phyloP scores from a whole-genome alignment of 2,888 invertebrate species.

The Leuctra nigra region DNA sequence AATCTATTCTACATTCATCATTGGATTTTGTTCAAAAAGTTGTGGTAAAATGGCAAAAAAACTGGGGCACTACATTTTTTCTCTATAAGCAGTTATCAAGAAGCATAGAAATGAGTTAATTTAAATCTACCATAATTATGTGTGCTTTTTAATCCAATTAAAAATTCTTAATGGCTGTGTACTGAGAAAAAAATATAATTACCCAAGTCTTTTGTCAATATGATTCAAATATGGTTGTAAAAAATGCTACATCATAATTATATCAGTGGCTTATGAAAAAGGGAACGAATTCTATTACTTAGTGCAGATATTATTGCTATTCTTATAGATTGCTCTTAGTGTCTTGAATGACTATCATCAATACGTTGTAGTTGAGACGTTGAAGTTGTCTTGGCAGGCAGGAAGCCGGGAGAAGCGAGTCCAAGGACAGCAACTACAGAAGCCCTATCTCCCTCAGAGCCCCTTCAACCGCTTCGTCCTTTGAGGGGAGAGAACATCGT shows the following conservation, averaged over 20 bases:
- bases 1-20: too few species aligned
- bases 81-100: too few species aligned
- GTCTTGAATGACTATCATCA: not conserved
- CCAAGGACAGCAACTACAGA: slow-evolving; percentile 49
- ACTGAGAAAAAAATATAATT: too few species aligned
- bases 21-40: too few species aligned
- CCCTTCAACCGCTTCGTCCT: slow-evolving; percentile 93
- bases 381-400: not conserved
- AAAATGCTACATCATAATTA: not conserved
- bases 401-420: slow-evolving; percentile 1
- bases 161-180: too few species aligned
- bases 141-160: too few species aligned
- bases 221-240: too few species aligned
- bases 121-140: too few species aligned
- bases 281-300: not conserved
- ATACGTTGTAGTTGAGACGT: not conserved
- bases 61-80: too few species aligned
- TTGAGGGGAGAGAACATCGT: slow-evolving; percentile 32
- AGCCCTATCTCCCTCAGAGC: slow-evolving; percentile 92
- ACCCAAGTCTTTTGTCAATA: too few species aligned
- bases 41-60: too few species aligned
- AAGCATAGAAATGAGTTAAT: too few species aligned
- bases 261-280: not conserved
- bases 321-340: not conserved
- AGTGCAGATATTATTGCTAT: slow-evolving; percentile 9